phyloP scores from a whole-genome alignment of 2,888 invertebrate species.

The Epistrophella euchroma region DNA sequence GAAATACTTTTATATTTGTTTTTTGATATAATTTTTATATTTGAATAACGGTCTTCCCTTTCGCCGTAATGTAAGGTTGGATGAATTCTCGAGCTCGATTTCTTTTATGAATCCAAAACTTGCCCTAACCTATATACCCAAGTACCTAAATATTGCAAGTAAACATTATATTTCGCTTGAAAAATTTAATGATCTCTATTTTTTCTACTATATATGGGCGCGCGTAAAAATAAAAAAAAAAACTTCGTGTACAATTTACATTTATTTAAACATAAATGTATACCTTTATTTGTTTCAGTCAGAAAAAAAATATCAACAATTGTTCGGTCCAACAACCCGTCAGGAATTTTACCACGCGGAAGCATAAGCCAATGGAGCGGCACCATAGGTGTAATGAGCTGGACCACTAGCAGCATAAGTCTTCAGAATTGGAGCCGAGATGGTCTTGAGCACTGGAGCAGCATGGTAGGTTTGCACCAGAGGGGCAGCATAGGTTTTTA shows the following conservation, averaged over 20 bases:
- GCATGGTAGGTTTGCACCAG: constrained; percentile 42
- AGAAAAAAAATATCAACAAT: constrained; percentile 27
- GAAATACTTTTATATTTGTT: no score
- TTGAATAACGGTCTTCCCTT: no score
- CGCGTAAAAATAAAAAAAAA: not conserved
- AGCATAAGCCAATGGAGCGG: constrained; percentile 45
- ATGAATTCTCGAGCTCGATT: no score
- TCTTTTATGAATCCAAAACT: no score
- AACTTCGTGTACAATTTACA: not conserved
- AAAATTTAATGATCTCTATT: no score
- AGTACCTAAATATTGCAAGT: no score
- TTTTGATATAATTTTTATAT: no score
- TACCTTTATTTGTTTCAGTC: constrained; percentile 35
- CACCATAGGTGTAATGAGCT: constrained; percentile 61
- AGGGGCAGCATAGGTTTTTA: constrained; percentile 77
- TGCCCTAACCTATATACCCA: no score
- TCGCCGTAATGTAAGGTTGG: no score
- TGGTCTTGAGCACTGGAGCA: constrained; percentile 44
- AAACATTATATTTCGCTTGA: no score
- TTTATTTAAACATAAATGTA: not conserved
- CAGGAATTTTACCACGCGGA: constrained; percentile 48
- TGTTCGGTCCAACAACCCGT: constrained; percentile 38
- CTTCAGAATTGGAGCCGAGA: constrained; percentile 44
- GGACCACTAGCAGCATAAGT: constrained; percentile 56
- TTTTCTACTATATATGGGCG: no score